Conservation (phyloP, 2,113 vertebrate species). For the Lathamus discolor region DNA sequence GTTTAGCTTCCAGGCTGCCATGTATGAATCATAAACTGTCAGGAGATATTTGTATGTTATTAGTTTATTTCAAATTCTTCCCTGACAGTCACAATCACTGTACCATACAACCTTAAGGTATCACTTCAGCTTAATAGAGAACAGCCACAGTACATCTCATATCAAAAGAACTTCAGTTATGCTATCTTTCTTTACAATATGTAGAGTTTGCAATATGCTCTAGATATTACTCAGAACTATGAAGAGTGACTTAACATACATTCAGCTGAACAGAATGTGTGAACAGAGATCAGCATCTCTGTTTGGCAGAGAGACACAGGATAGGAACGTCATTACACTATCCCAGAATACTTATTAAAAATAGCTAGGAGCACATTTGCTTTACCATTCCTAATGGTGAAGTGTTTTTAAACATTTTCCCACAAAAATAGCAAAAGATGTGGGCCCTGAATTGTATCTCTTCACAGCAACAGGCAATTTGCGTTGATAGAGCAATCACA, state of each 20-base stretch:
- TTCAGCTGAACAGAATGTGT: background rate
- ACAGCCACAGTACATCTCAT: background rate
- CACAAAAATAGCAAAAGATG: background rate
- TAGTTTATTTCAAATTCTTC: background rate
- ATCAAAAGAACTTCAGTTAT: background rate
- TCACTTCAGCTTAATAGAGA: background rate
- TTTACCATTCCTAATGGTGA: background rate
- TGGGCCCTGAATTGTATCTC: rapidly evolving
- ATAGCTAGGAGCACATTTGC: background rate
- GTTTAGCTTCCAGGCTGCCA: background rate
- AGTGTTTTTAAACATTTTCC: background rate
- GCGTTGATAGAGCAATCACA: background rate
- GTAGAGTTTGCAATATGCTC: background rate
- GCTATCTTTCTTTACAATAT: background rate
- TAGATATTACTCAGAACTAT: background rate
- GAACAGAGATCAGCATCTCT: background rate
- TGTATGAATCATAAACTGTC: background rate
- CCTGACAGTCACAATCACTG: background rate
- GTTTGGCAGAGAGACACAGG: background rate
- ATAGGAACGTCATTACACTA: background rate
- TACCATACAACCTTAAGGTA: background rate
- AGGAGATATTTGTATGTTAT: background rate
- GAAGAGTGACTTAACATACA: background rate
- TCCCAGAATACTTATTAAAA: background rate
- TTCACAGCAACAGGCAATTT: background rate